Percentiles rank a stretch among this genome's conserved stretches.
Conservation (phyloP, 2,888 invertebrate genomes). For the Hoplodrina blanda region DNA sequence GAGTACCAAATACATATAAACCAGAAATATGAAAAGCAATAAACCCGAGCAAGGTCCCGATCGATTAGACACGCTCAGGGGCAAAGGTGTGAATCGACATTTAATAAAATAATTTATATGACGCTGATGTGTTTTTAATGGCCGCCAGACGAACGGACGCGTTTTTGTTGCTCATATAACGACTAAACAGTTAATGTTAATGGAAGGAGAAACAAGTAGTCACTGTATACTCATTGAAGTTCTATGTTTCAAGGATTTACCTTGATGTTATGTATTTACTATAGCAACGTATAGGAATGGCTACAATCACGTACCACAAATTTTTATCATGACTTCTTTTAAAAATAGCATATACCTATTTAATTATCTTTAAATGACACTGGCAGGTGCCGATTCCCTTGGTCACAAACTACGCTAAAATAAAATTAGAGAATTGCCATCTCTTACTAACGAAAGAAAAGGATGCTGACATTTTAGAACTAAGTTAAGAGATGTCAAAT, state of each 20-base stretch:
- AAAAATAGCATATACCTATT: not conserved
- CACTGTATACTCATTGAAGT: constrained; percentile 42
- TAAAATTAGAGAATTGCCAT: too few species aligned
- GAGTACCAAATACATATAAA: constrained; percentile 15
- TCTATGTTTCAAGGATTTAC: constrained; percentile 27
- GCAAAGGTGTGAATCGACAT: constrained; percentile 88
- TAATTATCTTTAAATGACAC: too few species aligned
- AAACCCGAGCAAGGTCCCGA: constrained; percentile 70
- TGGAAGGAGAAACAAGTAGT: constrained; percentile 43
- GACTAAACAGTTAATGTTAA: constrained; percentile 57
- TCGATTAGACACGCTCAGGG: constrained; percentile 79
- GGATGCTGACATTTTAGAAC: too few species aligned
- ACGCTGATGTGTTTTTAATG: constrained; percentile 88
- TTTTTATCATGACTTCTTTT: not conserved
- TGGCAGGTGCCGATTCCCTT: too few species aligned
- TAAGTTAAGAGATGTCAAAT: too few species aligned
- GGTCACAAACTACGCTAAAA: too few species aligned
- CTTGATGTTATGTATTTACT: constrained; percentile 12
- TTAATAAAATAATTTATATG: constrained; percentile 87
- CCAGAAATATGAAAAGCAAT: constrained; percentile 54
- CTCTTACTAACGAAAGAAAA: too few species aligned
- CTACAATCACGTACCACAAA: not conserved
- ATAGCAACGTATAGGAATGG: constrained; percentile 6
- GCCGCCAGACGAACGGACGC: constrained; percentile 65
- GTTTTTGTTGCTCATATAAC: constrained; percentile 59